Evolutionary conservation across 2,888 invertebrate species (phyloP).

Genomic region (Helicoverpa assulta): DNA sequence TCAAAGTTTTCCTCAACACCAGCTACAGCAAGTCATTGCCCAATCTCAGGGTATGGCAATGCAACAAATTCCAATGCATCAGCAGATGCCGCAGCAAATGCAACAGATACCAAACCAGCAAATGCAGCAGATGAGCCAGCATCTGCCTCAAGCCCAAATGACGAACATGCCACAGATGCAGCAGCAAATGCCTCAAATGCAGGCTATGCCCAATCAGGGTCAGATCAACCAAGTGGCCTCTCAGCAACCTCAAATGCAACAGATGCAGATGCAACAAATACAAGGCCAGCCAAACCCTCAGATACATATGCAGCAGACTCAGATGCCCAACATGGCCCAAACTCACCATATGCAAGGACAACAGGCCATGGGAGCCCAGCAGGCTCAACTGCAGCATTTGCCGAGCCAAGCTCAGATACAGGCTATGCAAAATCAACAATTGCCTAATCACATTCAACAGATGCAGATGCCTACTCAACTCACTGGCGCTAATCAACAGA

Average conservation of each 20-base stretch:
- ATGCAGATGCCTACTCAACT: conserved; percentile 87
- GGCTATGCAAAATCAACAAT: conserved; percentile 89
- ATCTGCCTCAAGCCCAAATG: conserved; percentile 86
- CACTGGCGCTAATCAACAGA: conserved; percentile 84
- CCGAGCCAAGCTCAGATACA: conserved; percentile 88
- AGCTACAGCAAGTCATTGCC: conserved; percentile 88
- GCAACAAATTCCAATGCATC: conserved; percentile 89
- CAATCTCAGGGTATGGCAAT: conserved; percentile 87
- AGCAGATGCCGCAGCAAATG: conserved; percentile 89
- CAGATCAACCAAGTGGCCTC: conserved; percentile 85
- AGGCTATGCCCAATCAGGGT: conserved; percentile 85
- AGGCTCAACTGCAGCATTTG: conserved; percentile 87
- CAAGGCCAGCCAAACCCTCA: conserved; percentile 86
- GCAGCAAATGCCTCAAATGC: conserved; percentile 88
- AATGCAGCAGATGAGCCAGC: conserved; percentile 88
- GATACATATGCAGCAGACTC: conserved; percentile 88
- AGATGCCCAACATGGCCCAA: conserved; percentile 86
- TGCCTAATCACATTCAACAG: conserved; percentile 89
- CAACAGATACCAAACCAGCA: conserved; percentile 89
- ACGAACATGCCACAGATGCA: conserved; percentile 88
- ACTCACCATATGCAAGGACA: conserved; percentile 86
- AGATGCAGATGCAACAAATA: conserved; percentile 89
- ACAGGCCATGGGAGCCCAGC: conserved; percentile 84
- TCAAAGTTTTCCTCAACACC: conserved; percentile 89
- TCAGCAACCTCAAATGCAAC: conserved; percentile 88